Base-by-base conservation (phyloP, 2,888 invertebrate species). In the Autographa pulchrina region DNA sequence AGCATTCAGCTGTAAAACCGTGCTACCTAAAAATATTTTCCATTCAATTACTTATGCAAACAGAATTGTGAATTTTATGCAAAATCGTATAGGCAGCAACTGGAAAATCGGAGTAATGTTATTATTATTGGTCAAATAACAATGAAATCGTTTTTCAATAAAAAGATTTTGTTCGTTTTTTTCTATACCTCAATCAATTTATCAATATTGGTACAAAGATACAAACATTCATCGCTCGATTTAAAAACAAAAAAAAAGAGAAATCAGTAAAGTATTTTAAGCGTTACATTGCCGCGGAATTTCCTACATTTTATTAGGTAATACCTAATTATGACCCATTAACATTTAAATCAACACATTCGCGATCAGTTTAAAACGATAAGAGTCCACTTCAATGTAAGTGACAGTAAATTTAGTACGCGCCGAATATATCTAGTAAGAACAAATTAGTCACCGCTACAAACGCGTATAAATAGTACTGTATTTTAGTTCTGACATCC, bases 391-490 rank as follows among this genome's bases (percentile, higher is more conserved):
- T 85, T 80, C 67, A 80, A 83, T 78, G 76, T 83, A 78, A 72
- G 77, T 77, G 78, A 78, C 78, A 77, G 72, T 80, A 84, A 82
- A 86, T 85, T 81, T 79, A 83, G 87, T 84, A 75, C 84, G 78
- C 78, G 77, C 85, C 82, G 67, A 78, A 76, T 77, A 87, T 85
- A 86, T 86, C 80, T 86, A 83, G 85, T 81, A 74, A 76, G 82
- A 82, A 85, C 82, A 83, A 88, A 89, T 90, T 88, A 87, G 88
- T 91, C 91, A 88, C 83, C 80, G 87, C 81, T 83, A 86, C 81
- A 75, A 72, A 68, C 63, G 71, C 38, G 71, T 89, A 90, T 90
- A 85, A 89, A 90, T 91, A 91, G 81, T 76, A 75, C 84, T 81
- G 89, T 75, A 87, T 87, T 87, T 85, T 77, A 79, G 76, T 74